Base-by-base conservation (phyloP, 2,888 invertebrate genomes). In the Leucoma salicis region DNA sequence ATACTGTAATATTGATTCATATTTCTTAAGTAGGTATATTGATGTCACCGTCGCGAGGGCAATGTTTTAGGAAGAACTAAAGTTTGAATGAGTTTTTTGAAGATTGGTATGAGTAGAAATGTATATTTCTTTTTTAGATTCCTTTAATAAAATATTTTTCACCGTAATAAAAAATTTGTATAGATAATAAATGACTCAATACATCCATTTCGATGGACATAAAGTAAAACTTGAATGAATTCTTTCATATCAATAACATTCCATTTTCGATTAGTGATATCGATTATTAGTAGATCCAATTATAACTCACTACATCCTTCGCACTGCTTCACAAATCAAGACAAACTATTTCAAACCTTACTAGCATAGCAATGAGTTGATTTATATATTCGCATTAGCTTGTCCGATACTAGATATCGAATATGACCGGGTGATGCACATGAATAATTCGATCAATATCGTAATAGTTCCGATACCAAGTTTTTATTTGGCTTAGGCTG, bases 361-460 rank as follows among this genome's bases (percentile, higher is more conserved):
- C 35, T 0, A 0, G 11, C 0, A 25, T 28, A 2, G 4, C 3
- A 36, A 50, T 37, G 56, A 61, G 43, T 2, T 14, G 50, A 35
- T 8, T 18, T 36, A 40, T 31, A 39, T 32, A 33, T 11, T 11
- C 37, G 18, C 1, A 16, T 29, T 35, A 16, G n/a, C n/a, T n/a
- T n/a, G n/a, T n/a, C n/a, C n/a, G 15, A 33, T 39, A 28, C 14
- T 69, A 66, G 62, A 70, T 72, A 70, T 74, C 68, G 66, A 39
- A 35, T 35, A 40, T 64, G 55, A 85, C 86, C 86, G 78, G 88
- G 87, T 79, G 79, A 78, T 81, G 38, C 82, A 81, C 79, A 63
- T 74, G 76, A 74, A 79, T 83, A 84, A 84, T 58, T 83, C 82
- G 80, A 81, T 78, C 82, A 72, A 44, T 73, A 77, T n/a, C 15